Percentiles rank a stretch among this genome's conserved stretches.
Evolutionary conservation across 2,113 vertebrate species (phyloP).

Genomic region (Lethenteron reissneri): DNA sequence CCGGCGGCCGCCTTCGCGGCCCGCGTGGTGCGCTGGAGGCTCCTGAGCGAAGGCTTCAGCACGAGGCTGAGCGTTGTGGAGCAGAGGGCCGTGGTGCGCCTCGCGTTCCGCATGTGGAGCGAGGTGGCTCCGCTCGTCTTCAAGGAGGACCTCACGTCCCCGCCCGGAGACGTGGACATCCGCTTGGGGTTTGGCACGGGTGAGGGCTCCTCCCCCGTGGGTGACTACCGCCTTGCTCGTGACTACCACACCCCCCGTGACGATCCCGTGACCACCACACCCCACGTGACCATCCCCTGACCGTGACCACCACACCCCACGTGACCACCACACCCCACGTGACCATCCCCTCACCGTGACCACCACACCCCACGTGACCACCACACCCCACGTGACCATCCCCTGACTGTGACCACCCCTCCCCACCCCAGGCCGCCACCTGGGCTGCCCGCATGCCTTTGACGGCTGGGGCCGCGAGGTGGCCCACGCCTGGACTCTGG

Average conservation of each 20-base stretch:
- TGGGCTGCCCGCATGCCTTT: conserved; percentile 30
- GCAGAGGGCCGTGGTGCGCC: conserved; percentile 38
- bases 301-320: too few species aligned
- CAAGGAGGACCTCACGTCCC: conserved; percentile 26
- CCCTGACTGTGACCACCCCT: too few species aligned
- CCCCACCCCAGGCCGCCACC: conserved; percentile 25
- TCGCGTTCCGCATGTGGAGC: conserved; percentile 67
- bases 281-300: too few species aligned
- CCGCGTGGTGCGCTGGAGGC: conserved; percentile 33
- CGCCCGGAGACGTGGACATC: conserved; percentile 30
- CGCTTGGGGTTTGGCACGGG: conserved; percentile 51
- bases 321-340: too few species aligned
- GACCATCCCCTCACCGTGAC: too few species aligned
- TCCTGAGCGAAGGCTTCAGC: conserved; percentile 50
- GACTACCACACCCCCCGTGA: too few species aligned
- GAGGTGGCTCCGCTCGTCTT: conserved; percentile 46
- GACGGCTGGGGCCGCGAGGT: conserved; percentile 34
- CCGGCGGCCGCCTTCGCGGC: conserved; percentile 25
- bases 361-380: too few species aligned
- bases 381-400: too few species aligned
- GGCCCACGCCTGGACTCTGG: conserved; percentile 36
- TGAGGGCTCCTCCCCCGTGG: conserved; percentile 12
- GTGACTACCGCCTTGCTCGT: too few species aligned
- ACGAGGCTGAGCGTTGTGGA: conserved; percentile 38
- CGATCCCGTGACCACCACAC: too few species aligned